Conservation (phyloP, 2,113 vertebrate species). For the Mormyrus iriodes region DNA sequence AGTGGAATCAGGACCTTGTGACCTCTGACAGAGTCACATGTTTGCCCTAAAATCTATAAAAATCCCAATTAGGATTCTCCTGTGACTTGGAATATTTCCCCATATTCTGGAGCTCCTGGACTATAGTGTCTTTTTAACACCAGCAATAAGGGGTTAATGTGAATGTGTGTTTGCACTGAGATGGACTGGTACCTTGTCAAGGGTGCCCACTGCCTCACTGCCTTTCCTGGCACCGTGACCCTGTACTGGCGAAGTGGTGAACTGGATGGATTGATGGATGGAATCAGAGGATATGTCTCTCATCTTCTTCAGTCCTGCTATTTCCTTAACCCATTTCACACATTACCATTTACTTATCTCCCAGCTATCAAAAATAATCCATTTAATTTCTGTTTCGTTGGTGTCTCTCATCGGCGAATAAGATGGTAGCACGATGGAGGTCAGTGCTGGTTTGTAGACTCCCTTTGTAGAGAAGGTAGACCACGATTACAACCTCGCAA, state of each 20-base stretch:
- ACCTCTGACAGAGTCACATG: not conserved
- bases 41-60: too few species aligned
- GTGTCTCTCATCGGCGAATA: slow-evolving; percentile 25
- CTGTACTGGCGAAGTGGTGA: not conserved
- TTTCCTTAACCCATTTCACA: not conserved
- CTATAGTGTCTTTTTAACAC: not conserved
- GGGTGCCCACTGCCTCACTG: too few species aligned
- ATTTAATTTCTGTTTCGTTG: slow-evolving; percentile 25
- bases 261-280: too few species aligned
- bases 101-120: not conserved
- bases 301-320: not conserved
- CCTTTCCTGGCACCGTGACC: not conserved
- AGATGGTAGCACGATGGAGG: slow-evolving; percentile 15
- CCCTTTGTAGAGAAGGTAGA: slow-evolving; percentile 49
- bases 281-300: too few species aligned
- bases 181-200: too few species aligned
- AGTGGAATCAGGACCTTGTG: not conserved
- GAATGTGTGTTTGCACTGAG: too few species aligned
- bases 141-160: not conserved
- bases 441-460: slow-evolving; percentile 32
- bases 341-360: not conserved
- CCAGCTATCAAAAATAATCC: not conserved
- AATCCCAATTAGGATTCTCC: too few species aligned
- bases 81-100: not conserved
- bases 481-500: not conserved